These are phyloP conservation scores for Pristiophorus japonicus DNA, from an alignment of 2,113 vertebrate species.

Conservation along the genomic window DNA sequence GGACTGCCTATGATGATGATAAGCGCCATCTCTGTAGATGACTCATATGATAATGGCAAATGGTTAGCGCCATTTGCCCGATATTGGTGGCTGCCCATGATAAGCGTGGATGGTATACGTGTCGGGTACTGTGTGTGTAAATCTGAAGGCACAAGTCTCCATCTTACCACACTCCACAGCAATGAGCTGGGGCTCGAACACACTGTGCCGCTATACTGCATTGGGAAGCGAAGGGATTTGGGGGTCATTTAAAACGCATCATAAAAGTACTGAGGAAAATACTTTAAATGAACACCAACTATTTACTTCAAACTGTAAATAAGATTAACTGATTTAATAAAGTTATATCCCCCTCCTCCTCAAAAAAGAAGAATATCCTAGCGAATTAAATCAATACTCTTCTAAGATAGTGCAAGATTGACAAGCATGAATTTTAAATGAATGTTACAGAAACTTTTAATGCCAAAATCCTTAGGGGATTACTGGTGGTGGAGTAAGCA, in stretches of 20 bases:
- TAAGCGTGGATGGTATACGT: background rate
- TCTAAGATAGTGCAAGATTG: no score
- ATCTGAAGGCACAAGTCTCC: background rate
- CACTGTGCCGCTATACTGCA: no score
- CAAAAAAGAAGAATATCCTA: background rate
- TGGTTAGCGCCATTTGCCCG: background rate
- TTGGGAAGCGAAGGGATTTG: background rate
- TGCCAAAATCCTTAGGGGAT: background rate
- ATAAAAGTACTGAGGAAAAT: no score
- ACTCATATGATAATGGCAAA: background rate
- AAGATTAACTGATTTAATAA: background rate
- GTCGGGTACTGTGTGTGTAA: no score
- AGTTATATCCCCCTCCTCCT: background rate
- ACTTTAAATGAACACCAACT: background rate
- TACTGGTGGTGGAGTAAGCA: background rate
- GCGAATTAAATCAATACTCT: background rate
- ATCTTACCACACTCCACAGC: background rate
- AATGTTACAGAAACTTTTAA: background rate
- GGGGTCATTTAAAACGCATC: background rate
- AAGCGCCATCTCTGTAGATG: background rate
- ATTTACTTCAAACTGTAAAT: background rate
- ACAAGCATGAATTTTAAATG: background rate
- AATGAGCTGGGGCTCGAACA: no score
- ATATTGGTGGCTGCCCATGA: background rate
- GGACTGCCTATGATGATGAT: no score